Conservation (phyloP, 2,797 vertebrate species). For the Argyrosomus regius region DNA sequence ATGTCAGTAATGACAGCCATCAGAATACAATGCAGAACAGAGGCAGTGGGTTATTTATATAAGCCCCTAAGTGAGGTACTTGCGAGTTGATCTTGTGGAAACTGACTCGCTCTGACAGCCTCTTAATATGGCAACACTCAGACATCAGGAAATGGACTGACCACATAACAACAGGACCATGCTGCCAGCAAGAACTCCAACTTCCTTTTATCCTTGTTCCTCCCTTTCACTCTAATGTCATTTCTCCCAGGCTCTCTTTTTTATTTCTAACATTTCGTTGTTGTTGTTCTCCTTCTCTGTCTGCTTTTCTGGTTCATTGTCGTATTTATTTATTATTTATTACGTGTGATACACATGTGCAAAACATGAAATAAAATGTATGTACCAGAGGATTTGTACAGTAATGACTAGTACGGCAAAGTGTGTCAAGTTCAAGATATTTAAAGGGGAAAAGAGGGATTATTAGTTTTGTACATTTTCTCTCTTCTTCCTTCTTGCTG, state of each 20-base stretch:
- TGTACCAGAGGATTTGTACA: background rate
- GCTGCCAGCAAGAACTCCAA: conserved; percentile 40
- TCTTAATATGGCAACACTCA: conserved; percentile 73
- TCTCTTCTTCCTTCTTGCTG: background rate
- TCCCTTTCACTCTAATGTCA: conserved; percentile 17
- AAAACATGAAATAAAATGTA: background rate
- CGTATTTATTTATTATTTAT: background rate
- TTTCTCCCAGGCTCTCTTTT: conserved; percentile 16
- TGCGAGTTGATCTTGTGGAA: conserved; percentile 68
- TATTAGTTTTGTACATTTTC: background rate
- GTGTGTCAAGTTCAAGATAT: background rate
- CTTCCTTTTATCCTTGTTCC: conserved; percentile 31
- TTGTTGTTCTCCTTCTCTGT: conserved; percentile 12
- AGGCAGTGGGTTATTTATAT: conserved; percentile 60
- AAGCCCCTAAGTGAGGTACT: conserved; percentile 56
- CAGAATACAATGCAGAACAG: conserved; percentile 41
- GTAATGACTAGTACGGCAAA: background rate
- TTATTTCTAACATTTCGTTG: conserved; percentile 19
- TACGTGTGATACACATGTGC: background rate
- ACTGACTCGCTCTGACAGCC: conserved; percentile 70
- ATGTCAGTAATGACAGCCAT: conserved; percentile 42
- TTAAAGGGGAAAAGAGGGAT: background rate
- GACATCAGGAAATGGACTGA: conserved; percentile 58
- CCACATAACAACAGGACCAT: conserved; percentile 51
- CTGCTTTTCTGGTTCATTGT: background rate